phyloP scores from a whole-genome alignment of 2,888 invertebrate genomes.

The Ophion slaviceki region DNA sequence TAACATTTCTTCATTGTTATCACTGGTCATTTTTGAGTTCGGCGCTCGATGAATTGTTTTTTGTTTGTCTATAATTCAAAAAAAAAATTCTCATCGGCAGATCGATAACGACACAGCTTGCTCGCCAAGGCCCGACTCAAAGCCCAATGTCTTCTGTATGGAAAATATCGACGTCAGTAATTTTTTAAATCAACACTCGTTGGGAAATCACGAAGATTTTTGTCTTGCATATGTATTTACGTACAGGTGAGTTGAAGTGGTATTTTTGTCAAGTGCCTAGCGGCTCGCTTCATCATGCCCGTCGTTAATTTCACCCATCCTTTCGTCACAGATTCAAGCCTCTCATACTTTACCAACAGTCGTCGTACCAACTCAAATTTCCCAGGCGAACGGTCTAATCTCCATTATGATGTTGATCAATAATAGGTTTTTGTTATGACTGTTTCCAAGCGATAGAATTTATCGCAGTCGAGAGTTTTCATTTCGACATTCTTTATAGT shows the following conservation, averaged over 20 bases:
- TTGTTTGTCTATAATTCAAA: not conserved
- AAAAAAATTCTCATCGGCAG: slow-evolving; percentile 84
- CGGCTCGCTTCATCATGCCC: not conserved
- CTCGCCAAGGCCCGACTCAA: slow-evolving; percentile 85
- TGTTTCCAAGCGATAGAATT: too few species aligned
- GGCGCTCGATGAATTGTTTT: not conserved
- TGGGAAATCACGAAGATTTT: slow-evolving; percentile 98
- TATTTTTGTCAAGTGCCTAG: not conserved
- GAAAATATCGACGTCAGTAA: slow-evolving; percentile 99
- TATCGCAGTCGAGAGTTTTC: too few species aligned
- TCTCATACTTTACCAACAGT: too few species aligned
- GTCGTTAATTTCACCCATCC: not conserved
- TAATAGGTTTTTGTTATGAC: too few species aligned
- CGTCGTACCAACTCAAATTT: too few species aligned
- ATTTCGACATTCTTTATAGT: too few species aligned
- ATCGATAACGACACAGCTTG: slow-evolving; percentile 95
- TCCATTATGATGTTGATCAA: too few species aligned
- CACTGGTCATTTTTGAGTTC: too few species aligned
- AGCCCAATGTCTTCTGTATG: slow-evolving; percentile 95
- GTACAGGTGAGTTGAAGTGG: slow-evolving; percentile 83
- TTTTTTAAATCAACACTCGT: slow-evolving; percentile 98
- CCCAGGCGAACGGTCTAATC: too few species aligned
- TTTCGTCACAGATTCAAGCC: too few species aligned
- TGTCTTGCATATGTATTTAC: slow-evolving; percentile 99
- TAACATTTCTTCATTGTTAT: slow-evolving; percentile 73